These are phyloP conservation scores for Riparia riparia DNA, from an alignment of 2,113 vertebrate genomes.

Conservation along the genomic window DNA sequence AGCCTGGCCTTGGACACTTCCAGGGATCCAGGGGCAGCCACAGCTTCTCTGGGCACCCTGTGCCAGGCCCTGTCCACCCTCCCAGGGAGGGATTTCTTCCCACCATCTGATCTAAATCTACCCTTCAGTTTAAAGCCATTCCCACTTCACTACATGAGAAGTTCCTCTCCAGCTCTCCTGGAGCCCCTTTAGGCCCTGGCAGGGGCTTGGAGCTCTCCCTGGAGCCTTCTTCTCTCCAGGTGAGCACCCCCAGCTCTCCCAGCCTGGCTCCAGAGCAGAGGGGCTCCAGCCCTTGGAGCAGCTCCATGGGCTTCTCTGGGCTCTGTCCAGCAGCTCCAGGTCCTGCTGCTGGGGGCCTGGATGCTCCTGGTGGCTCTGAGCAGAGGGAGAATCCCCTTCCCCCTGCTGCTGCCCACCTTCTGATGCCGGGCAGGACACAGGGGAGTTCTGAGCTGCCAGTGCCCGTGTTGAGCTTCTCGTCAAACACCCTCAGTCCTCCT, in stretches of 20 bases:
- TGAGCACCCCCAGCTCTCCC: not conserved
- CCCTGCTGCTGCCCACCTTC: not conserved
- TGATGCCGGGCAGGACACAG: not conserved
- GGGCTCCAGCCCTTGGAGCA: not conserved
- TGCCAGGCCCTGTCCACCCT: rapidly evolving
- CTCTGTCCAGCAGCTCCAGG: rapidly evolving
- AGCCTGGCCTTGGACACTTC: rapidly evolving
- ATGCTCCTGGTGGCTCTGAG: not conserved
- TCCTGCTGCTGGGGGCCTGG: not conserved
- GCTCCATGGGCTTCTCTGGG: rapidly evolving
- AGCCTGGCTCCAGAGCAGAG: not conserved
- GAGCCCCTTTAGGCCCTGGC: rapidly evolving
- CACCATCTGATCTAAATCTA: not conserved
- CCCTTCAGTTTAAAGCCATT: not conserved
- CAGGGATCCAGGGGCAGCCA: not conserved
- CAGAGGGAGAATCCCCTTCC: not conserved
- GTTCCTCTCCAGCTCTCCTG: not conserved
- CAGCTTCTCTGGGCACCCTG: not conserved
- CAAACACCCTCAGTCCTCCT: not conserved
- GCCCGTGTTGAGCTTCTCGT: rapidly evolving
- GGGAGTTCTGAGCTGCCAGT: not conserved
- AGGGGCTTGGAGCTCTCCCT: not conserved
- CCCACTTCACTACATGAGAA: rapidly evolving
- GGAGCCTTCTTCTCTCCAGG: not conserved
- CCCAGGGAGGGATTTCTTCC: no score